These are phyloP conservation scores for Limonius californicus DNA, from an alignment of 1,140 invertebrate species.

Conservation along the genomic window DNA sequence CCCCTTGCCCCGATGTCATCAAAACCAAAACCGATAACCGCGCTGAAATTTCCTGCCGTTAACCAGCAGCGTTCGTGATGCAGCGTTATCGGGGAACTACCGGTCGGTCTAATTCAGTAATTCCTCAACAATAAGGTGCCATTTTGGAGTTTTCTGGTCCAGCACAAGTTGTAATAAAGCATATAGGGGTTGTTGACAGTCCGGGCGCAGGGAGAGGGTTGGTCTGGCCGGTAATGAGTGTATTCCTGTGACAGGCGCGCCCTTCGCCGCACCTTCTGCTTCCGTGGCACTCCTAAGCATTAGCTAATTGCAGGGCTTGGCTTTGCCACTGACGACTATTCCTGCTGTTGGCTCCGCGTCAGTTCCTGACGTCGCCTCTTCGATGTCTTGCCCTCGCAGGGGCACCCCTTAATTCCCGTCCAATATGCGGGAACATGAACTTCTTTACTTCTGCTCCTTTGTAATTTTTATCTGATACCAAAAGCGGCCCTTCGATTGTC, in stretches of 20 bases:
- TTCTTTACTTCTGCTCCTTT: too few relatives aligned
- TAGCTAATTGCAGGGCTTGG: constrained; percentile 34
- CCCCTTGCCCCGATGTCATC: too few relatives aligned
- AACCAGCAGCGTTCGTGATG: too few relatives aligned
- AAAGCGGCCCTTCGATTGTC: too few relatives aligned
- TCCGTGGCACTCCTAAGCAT: constrained; percentile 31
- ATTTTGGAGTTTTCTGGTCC: background rate
- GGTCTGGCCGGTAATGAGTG: constrained; percentile 10
- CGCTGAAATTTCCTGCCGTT: too few relatives aligned
- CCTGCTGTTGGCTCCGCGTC: background rate
- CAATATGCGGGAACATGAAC: too few relatives aligned
- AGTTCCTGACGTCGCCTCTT: background rate
- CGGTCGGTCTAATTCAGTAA: background rate
- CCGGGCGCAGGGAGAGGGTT: constrained; percentile 1
- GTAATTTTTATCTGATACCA: too few relatives aligned
- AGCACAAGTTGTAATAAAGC: background rate
- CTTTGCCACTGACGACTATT: constrained; percentile 6
- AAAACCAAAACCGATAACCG: too few relatives aligned
- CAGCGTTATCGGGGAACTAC: background rate
- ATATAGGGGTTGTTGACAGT: background rate
- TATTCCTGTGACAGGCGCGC: constrained; percentile 15
- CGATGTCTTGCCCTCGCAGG: background rate
- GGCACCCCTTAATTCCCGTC: too few relatives aligned
- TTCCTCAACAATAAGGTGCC: background rate
- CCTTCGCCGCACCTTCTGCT: constrained; percentile 25